A percentile compares a stretch with the other conserved stretches of the same genome.
phyloP scores from a whole-genome alignment of 2,888 invertebrate species.

The Pycnomerus fuliginosus region DNA sequence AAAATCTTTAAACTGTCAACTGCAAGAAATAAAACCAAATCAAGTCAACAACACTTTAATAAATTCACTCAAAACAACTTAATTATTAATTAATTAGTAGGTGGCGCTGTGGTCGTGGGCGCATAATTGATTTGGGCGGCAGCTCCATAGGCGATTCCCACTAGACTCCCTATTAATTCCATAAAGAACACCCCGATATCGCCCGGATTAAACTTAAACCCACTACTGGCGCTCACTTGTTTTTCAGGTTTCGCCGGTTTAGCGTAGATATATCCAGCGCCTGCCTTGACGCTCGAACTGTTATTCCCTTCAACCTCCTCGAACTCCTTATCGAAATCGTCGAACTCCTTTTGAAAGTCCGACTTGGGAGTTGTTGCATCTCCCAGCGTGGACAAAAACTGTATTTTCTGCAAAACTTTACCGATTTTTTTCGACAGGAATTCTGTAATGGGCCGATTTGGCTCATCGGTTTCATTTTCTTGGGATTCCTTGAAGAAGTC shows the following conservation, averaged over 20 bases:
- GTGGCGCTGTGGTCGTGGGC: slow-evolving; percentile 1
- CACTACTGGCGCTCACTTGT: background rate
- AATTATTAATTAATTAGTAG: too few relatives aligned
- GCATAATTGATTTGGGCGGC: slow-evolving; percentile 30
- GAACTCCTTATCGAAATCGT: slow-evolving; percentile 24
- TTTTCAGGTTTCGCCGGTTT: slow-evolving; percentile 5
- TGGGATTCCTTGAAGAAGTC: slow-evolving; percentile 9
- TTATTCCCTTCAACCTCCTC: slow-evolving; percentile 11
- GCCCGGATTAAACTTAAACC: slow-evolving; percentile 7
- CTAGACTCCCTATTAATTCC: slow-evolving; percentile 41
- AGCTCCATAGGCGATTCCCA: slow-evolving; percentile 44
- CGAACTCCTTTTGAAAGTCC: slow-evolving; percentile 24
- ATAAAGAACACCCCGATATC: slow-evolving; percentile 41
- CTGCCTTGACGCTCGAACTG: background rate
- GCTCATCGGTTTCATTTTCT: slow-evolving; percentile 21
- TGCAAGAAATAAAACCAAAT: too few relatives aligned
- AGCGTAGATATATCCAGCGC: slow-evolving; percentile 9
- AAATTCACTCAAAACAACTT: too few relatives aligned
- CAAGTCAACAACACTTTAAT: too few relatives aligned
- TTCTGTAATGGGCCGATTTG: slow-evolving; percentile 20
- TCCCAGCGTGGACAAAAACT: slow-evolving; percentile 22
- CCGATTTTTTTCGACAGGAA: slow-evolving; percentile 32
- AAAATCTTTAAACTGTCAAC: too few relatives aligned
- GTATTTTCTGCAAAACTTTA: slow-evolving; percentile 32
- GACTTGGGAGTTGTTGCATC: slow-evolving; percentile 6